A percentile compares a stretch with the other conserved stretches of the same genome.
These are phyloP conservation scores for Maniola hyperantus DNA, from an alignment of 2,888 invertebrate genomes.

Conservation along the genomic window DNA sequence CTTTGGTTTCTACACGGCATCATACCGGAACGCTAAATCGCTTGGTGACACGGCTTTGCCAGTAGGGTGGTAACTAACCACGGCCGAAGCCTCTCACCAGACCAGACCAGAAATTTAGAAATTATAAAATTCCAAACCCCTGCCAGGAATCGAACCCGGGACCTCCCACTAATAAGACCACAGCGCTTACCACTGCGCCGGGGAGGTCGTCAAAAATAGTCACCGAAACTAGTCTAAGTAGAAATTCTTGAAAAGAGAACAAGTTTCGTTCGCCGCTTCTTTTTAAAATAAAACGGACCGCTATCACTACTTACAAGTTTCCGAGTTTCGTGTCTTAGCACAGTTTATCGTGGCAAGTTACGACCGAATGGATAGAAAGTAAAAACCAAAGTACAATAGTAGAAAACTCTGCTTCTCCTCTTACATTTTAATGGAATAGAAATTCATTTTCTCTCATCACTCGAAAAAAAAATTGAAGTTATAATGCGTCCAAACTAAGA, in stretches of 20 bases:
- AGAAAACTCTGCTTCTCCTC: slow-evolving; percentile 1
- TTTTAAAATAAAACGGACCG: slow-evolving; percentile 17
- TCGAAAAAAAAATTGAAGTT: background rate
- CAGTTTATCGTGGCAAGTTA: slow-evolving; percentile 16
- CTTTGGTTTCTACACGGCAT: no score
- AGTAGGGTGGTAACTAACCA: no score
- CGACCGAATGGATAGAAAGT: slow-evolving; percentile 17
- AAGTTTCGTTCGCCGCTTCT: slow-evolving; percentile 9
- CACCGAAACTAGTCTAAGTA: slow-evolving; percentile 7
- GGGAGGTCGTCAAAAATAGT: no score
- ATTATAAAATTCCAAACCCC: no score
- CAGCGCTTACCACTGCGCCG: no score
- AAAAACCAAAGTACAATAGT: background rate
- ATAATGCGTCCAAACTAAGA: no score
- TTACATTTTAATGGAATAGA: background rate
- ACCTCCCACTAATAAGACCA: no score
- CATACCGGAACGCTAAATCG: no score
- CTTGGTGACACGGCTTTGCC: no score
- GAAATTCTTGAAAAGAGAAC: slow-evolving; percentile 7
- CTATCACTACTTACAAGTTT: slow-evolving; percentile 16
- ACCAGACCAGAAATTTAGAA: no score
- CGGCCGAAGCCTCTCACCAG: no score
- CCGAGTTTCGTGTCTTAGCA: slow-evolving; percentile 13
- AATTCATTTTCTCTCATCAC: background rate
- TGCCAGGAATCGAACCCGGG: no score